phyloP scores from a whole-genome alignment of 2,888 invertebrate species.

The Melinaea menophilus region DNA sequence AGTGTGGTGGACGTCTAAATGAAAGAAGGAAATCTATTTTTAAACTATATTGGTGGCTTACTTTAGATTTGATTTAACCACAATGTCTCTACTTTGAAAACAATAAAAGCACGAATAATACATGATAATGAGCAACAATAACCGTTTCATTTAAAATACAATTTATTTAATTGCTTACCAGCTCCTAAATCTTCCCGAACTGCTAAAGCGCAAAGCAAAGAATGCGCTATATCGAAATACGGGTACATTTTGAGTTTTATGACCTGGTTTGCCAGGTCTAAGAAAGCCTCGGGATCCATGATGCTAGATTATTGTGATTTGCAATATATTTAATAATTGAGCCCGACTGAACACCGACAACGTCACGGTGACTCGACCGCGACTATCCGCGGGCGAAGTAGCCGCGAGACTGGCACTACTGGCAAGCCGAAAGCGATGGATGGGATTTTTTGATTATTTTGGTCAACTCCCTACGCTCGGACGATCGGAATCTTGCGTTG shows the following conservation, averaged over 20 bases:
- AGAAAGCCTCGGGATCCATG: conserved; percentile 98
- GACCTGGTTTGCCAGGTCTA: conserved; percentile 99
- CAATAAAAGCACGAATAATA: background rate
- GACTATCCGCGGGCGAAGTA: conserved; percentile 69
- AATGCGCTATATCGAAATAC: conserved; percentile 99
- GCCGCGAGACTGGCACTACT: conserved; percentile 66
- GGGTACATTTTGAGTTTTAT: conserved; percentile 99
- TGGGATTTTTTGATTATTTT: conserved; percentile 52
- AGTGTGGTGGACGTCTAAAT: conserved; percentile 21
- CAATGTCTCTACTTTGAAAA: background rate
- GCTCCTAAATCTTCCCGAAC: conserved; percentile 96
- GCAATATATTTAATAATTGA: conserved; percentile 45
- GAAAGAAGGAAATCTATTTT: conserved; percentile 61
- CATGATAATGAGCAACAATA: conserved; percentile 28
- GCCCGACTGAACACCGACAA: conserved; percentile 75
- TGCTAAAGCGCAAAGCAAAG: conserved; percentile 94
- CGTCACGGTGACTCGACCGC: conserved; percentile 60
- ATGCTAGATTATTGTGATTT: conserved; percentile 45
- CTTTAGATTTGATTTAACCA: conserved; percentile 51
- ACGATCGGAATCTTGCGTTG: conserved; percentile 16
- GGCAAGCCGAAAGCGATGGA: conserved; percentile 28
- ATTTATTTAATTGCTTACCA: conserved; percentile 79
- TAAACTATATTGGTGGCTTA: conserved; percentile 63
- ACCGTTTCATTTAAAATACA: conserved; percentile 49
- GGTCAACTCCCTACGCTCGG: conserved; percentile 36